Base-by-base conservation (phyloP, 2,113 vertebrate species). In the Prunella himalayana region DNA sequence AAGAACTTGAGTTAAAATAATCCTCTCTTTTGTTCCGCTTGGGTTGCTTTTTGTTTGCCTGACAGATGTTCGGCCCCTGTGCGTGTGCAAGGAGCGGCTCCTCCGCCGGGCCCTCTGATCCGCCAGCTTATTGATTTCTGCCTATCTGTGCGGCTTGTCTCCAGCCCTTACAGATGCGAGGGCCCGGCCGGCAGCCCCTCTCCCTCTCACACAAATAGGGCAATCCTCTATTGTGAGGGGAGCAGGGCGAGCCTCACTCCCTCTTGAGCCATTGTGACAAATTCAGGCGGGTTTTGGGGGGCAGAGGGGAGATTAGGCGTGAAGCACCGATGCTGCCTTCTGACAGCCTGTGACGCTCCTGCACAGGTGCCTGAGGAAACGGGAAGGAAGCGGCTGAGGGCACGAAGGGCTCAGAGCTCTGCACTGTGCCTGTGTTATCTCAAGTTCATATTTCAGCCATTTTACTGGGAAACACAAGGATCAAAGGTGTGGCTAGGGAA, bases 1-100 rank as follows among this genome's bases (percentile, higher is more conserved):
- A 97, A 97, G 97, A 96, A 96, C 97, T 96, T 96, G 96, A 98
- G 97, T 95, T 97, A 97, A 97, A 97, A 97, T 97, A 98, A 97
- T 97, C 98, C 97, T 94, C 97, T 94, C 96, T 95, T 98, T 97
- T 98, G 98, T 97, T 97, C 97, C 86, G 85, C 95, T 92, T 94
- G 72, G 95, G 88, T 95, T 97, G 97, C 97, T 97, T 96, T 97
- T 96, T 97, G 95, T 96, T 96, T 97, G 97, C 97, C 97, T 96
- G 97, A 97, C 98, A 98, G 97, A 97, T 98, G 97, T 97, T 97
- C 96, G 2, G 97, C 97, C 96, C 96, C 91, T 93, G 95, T 95
- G 92, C 80, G 69, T 91, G 82, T 92, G 93, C 95, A 83, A 13
- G 8, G 84, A 96, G 93, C 78, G 35, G 94, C 95, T 95, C 92